Evolutionary conservation across 2,797 vertebrate species (phyloP).

Genomic region (Rhinichthys osculus): DNA sequence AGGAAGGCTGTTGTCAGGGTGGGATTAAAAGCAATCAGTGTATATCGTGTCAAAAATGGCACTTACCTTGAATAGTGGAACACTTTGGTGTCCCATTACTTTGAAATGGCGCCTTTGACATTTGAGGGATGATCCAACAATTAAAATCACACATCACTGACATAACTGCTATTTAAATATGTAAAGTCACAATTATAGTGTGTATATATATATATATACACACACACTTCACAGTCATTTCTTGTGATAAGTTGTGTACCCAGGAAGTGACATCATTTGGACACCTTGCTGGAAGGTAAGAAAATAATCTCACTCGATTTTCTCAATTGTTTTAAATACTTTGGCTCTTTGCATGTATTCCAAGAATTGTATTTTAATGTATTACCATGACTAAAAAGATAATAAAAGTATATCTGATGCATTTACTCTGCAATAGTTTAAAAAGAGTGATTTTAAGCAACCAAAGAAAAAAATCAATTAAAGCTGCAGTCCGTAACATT

Average conservation of each 20-base stretch:
- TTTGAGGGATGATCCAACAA: background rate
- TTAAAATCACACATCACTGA: background rate
- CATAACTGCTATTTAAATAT: no score
- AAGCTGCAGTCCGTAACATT: no score
- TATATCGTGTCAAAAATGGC: background rate
- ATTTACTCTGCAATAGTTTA: background rate
- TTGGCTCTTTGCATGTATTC: no score
- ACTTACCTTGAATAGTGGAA: slow-evolving; percentile 5
- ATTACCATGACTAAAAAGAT: background rate
- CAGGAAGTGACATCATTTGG: background rate
- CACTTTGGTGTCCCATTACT: background rate
- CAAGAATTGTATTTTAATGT: no score
- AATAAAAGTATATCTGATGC: background rate
- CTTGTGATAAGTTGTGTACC: background rate
- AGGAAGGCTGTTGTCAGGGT: slow-evolving; percentile 34
- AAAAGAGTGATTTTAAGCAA: background rate
- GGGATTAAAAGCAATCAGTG: slow-evolving; percentile 25
- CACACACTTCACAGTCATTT: background rate
- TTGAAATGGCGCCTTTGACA: background rate
- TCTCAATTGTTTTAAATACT: background rate
- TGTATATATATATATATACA: rapidly evolving
- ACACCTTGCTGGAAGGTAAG: background rate
- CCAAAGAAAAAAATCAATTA: background rate
- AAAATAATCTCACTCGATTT: background rate
- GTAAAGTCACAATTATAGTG: no score